Evolutionary conservation across 2,888 invertebrate species (phyloP), one percentile per base, ranked within the genome.

Genomic region (Atethmia centrago): DNA sequence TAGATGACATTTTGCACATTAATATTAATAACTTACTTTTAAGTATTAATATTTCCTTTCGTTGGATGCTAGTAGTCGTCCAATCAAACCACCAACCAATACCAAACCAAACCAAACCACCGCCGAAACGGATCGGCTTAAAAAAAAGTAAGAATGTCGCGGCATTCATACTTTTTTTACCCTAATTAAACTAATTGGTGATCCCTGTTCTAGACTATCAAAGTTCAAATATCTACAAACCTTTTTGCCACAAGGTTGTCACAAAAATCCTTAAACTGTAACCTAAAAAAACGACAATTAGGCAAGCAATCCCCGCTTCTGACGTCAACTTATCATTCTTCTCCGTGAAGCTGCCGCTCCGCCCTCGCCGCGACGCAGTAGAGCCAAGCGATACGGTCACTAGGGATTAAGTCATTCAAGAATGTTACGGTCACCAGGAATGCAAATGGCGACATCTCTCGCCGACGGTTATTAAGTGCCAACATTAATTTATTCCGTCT

Each of bases 401-500:
- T 63, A 76, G 77, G 79, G 88, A 87, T 88, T 84, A 85, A 88
- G 77, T 88, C 84, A 82, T 86, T 84, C 85, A 87, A 87, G 88
- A 87, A 87, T 86, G 86, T 87, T 76, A 77, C 77, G 79, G 83
- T 86, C 77, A 88, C 88, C 82, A 81, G 85, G 83, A 85, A 90
- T 90, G 90, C 89, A 90, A 90, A 90, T 88, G 85, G 79, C 79
- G 85, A 85, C 87, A 87, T 86, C 85, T 84, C 84, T 77, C 81
- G 85, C 80, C 75, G 80, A 62, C 74, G 79, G 80, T 82, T 88
- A 89, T 89, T 87, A 88, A 90, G 85, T 88, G 86, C 79, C 80
- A 84, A 78, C 80, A 82, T 81, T 91, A 91, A 91, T 90, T 89
- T 91, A 92, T 91, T 90, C 91, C 75, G 64, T 79, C 86, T 84